Evolutionary conservation across 2,888 invertebrate species (phyloP).

Genomic region (Biston betularia): DNA sequence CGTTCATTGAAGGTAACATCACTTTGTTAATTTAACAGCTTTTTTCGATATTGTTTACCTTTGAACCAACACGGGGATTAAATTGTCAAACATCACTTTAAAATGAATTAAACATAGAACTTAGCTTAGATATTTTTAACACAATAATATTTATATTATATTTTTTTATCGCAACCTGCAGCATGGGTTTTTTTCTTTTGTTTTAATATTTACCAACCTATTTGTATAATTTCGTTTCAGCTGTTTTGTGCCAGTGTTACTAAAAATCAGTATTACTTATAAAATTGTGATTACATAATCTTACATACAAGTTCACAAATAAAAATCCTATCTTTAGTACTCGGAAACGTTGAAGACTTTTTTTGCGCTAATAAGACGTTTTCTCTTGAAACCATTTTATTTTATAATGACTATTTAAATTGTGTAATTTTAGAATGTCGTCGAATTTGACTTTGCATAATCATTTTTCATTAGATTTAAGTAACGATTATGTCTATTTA

Average conservation of each 20-base stretch:
- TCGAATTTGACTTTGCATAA: background rate
- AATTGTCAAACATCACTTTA: background rate
- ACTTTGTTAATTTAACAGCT: background rate
- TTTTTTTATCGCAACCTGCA: background rate
- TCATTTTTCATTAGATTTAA: background rate
- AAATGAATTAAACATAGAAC: background rate
- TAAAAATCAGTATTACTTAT: conserved; percentile 5
- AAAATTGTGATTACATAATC: background rate
- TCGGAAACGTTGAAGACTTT: background rate
- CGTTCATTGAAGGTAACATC: background rate
- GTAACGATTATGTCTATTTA: background rate
- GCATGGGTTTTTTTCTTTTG: conserved; percentile 1
- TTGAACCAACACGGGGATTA: background rate
- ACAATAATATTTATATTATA: background rate
- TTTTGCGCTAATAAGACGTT: background rate
- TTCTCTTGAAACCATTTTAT: no score
- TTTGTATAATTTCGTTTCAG: background rate
- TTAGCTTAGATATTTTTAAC: background rate
- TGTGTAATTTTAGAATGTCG: background rate
- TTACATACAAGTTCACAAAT: background rate
- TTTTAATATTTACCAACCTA: background rate
- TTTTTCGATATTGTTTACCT: background rate
- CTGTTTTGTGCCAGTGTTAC: conserved; percentile 5
- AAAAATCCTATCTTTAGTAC: background rate
- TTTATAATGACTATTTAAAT: background rate